Base-by-base conservation (phyloP, 2,888 invertebrate genomes). In the Euspilapteryx auroguttella region DNA sequence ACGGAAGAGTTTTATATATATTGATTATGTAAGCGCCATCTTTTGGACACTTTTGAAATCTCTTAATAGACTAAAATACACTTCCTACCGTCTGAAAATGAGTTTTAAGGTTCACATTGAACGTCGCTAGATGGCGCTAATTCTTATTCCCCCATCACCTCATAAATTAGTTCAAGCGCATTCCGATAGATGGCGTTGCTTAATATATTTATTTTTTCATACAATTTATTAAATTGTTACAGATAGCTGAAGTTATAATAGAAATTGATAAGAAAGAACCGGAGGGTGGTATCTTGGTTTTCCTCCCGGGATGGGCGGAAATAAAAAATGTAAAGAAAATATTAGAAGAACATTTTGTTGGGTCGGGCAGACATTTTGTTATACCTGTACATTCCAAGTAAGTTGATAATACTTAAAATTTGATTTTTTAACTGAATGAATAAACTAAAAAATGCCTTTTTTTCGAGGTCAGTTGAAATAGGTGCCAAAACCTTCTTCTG, bases 271-370 rank as follows among this genome's bases (percentile, higher is more conserved):
- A 44, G 7, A 65, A 48, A 1, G 79, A 82, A 41, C 62, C 75
- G 0, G 79, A 80, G 25, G 88, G 88, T 1, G 85, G 85, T 1
- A 85, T 89, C 40, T 59, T 89, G 26, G 84, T 83, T 23, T 89
- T 89, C 39, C 69, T 89, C 5, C 87, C 89, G 10, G 87, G 88
- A 9, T 88, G 89, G 88, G 62, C 78, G 2, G 86, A 87, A 33
- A 88, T 89, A 22, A 64, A 59, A 13, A 55, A 56, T 25, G 57
- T 84, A 0, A 64, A 73, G 27, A 56, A 55, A 10, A 26, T 77
- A n/a, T 38, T 84, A 7, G 63, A 78, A 12, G 44, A 62, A 13
- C 37, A 42, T 9, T 59, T 49, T 14, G 32, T 34, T 1, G 32
- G 41, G 2, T 47, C 55, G 0, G 34, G 40, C 0, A 33, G 49